Conservation (phyloP, 2,888 invertebrate genomes). For the Lutraria lutraria region DNA sequence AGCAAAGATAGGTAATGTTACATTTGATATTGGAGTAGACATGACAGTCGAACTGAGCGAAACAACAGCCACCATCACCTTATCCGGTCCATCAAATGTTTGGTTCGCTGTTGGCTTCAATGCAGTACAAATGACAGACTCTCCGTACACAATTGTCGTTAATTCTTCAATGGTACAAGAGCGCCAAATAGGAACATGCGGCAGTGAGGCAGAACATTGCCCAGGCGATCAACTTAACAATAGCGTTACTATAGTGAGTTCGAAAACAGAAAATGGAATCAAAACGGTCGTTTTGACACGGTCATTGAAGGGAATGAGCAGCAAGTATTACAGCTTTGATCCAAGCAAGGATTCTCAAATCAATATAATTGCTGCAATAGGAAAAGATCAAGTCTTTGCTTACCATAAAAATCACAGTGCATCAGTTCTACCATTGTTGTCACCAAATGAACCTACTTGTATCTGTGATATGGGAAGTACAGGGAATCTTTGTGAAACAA, state of each 20-base stretch:
- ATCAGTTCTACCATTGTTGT: constrained; percentile 37
- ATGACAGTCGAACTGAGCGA: constrained; percentile 34
- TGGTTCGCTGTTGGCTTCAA: constrained; percentile 68
- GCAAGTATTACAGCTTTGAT: constrained; percentile 59
- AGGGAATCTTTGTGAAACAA: constrained; percentile 53
- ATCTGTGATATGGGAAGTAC: constrained; percentile 59
- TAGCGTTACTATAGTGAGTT: constrained; percentile 51
- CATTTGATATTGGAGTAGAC: constrained; percentile 45
- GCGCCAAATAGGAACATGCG: constrained; percentile 66
- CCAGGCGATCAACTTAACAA: constrained; percentile 53
- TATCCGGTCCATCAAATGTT: constrained; percentile 52
- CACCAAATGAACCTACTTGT: constrained; percentile 53
- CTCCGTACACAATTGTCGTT: constrained; percentile 56
- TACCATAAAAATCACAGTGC: constrained; percentile 55
- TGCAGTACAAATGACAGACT: constrained; percentile 59
- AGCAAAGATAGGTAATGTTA: constrained; percentile 33
- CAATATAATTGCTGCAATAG: constrained; percentile 59
- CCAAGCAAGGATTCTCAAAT: constrained; percentile 47
- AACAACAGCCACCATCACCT: constrained; percentile 47
- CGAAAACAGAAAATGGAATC: constrained; percentile 42
- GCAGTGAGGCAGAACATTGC: constrained; percentile 67
- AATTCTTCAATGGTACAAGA: constrained; percentile 64
- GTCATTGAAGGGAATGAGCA: constrained; percentile 52
- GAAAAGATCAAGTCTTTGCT: constrained; percentile 57
- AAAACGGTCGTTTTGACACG: constrained; percentile 57